Evolutionary conservation across 2,797 vertebrate species (phyloP), one percentile per base, ranked within the genome.

Genomic region (Helarctos malayanus): DNA sequence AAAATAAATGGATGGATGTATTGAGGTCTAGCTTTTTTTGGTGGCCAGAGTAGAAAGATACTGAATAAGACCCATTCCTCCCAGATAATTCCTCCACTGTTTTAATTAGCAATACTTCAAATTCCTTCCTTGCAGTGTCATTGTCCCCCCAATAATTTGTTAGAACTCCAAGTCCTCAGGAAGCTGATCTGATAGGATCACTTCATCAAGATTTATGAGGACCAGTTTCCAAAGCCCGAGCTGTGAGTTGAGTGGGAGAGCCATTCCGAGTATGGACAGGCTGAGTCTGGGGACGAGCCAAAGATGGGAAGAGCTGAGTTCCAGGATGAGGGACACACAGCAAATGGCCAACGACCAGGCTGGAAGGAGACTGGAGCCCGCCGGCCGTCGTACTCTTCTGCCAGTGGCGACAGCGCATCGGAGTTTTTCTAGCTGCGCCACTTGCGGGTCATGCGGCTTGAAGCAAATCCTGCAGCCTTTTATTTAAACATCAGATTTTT

Each of bases 61-160:
- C n/a, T 88, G 49, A 96, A n/a, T 84, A 76, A 56, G 35, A 75
- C 41, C 32, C 15, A 29, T 88, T 69, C 15, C 38, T 89, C 49
- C 52, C 45, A 49, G 76, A 38, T 69, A 71, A 38, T 57, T 57
- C 49, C 59, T 65, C 29, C 32, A 32, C 18, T 80, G 32, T 68
- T 87, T 92, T 54, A n/a, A 41, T 83, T 47, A 35, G 57, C 47
- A 35, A 65, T 92, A 92, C 49, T 85, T 85, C 7, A 85, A 63
- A 94, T 73, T 76, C 71, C 23, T 80, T 94, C 35, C 47, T 87
- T 61, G 76, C 5, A 75, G 63, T 80, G 41, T 68, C 29, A 69
- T n/a, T n/a, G n/a, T 11, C 5, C 11, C 82, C 23, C n/a, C 54
- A 65, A 54, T 45, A 65, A 6, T 80, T 49, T 54, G 41, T 86